Evolutionary conservation across 1,140 invertebrate genomes (phyloP).

Genomic region (Caerostris darwini): DNA sequence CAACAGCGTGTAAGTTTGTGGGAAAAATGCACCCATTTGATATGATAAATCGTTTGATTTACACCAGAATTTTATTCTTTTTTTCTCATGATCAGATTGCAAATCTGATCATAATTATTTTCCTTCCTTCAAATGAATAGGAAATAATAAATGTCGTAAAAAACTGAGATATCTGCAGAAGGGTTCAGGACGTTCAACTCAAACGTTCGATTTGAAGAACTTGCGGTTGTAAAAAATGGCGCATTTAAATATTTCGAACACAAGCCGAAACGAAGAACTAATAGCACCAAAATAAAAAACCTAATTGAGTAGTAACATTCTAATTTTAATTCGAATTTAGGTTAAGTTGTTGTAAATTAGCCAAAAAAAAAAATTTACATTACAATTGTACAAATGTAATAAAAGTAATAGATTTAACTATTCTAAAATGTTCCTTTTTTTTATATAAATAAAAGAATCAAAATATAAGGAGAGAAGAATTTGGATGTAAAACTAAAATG

Average conservation of each 20-base stretch:
- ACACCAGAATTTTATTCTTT: background rate
- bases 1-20: background rate
- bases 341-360: background rate
- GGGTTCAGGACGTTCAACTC: background rate
- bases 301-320: background rate
- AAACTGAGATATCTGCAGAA: background rate
- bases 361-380: background rate
- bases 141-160: background rate
- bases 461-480: too few species aligned
- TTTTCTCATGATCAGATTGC: background rate
- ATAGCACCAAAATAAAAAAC: background rate
- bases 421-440: background rate
- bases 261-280: background rate
- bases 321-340: background rate
- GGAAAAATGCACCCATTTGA: background rate
- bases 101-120: conserved; percentile 6
- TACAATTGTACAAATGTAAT: background rate
- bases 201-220: background rate
- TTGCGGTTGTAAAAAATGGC: background rate
- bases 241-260: background rate
- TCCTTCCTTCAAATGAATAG: conserved; percentile 6
- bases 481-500: too few species aligned
- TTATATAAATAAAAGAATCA: too few species aligned
- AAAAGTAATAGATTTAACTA: background rate
- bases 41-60: conserved; percentile 16